phyloP scores from a whole-genome alignment of 2,113 vertebrate species.

The Gavia stellata region DNA sequence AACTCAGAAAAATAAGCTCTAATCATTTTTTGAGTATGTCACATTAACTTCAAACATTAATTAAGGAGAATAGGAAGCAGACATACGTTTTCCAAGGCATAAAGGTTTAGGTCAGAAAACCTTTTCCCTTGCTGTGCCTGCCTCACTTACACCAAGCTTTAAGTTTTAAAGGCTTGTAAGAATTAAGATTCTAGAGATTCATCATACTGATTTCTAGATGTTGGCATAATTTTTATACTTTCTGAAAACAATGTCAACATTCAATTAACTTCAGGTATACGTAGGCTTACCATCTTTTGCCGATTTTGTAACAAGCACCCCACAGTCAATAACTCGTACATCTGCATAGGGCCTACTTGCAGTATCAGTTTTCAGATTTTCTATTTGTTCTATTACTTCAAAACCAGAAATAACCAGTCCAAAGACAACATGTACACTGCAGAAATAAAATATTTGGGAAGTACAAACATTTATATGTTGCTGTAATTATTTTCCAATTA shows the following conservation, averaged over 20 bases:
- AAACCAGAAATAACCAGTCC: slow-evolving; percentile 95
- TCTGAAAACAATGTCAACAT: background rate
- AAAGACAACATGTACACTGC: slow-evolving; percentile 96
- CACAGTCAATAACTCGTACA: slow-evolving; percentile 92
- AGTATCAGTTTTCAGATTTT: slow-evolving; percentile 93
- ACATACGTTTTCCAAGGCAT: background rate
- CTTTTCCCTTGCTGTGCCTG: background rate
- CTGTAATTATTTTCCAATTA: background rate
- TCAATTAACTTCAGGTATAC: background rate
- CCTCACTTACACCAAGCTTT: background rate
- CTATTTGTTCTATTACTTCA: slow-evolving; percentile 95
- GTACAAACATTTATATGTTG: background rate
- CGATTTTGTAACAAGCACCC: slow-evolving; percentile 87
- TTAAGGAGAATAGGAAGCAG: background rate
- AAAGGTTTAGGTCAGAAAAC: background rate
- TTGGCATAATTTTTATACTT: accelerated
- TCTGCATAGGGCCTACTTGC: slow-evolving; percentile 96
- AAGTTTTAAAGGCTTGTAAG: accelerated
- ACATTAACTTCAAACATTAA: too few relatives aligned
- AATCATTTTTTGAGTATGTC: background rate
- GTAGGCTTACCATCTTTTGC: slow-evolving; percentile 82
- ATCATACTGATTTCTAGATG: background rate
- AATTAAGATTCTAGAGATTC: background rate
- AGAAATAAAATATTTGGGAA: slow-evolving; percentile 13
- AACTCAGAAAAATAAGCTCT: background rate